Base-by-base conservation (phyloP, 2,797 vertebrate species). In the Enteromius viviparus region DNA sequence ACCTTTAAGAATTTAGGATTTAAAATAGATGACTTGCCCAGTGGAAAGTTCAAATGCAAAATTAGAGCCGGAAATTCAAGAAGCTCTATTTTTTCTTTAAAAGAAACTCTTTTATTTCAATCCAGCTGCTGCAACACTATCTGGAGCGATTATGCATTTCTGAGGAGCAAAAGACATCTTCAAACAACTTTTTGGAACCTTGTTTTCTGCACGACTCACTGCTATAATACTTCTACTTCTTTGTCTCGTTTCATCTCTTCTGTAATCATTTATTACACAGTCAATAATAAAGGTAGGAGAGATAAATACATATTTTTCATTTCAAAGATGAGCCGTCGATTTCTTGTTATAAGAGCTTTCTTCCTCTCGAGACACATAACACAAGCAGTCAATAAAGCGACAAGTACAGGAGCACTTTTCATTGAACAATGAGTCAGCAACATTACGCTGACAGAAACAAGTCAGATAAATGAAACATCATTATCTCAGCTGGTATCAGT, bases 301-400 rank as follows among this genome's bases (percentile, higher is more conserved):
- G 40, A 58, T 68, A 72, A 81, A 74, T 49, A 69, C 68, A 47
- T 76, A 69, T 72, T 83, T 82, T 19, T 81, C 42, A 47, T 34
- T 77, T 78, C 60, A 80, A 74, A 82, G 53, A 69, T 77, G 70
- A 64, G n/a, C 45, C 32, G 26, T 84, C 75, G 34, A 85, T 81
- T 82, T 68, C 71, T 82, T 72, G 55, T 81, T 83, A 62, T 60
- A 32, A 34, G 32, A 37, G 19, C 37, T 72, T 83, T 83, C 58
- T 84, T 81, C 58, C 37, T 84, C 76, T 62, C 10, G 40, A 85
- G 66, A 82, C 37, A 68, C 69, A 72, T 69, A 51, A 76, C 40
- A 76, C 17, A 34, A 80, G 51, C 72, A 85, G 21, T 85, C 76
- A 68, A 87, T 87, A 76, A 81, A 71, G 29, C 34, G 32, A 47